phyloP scores from a whole-genome alignment of 2,113 vertebrate species.

The Gadus chalcogrammus region DNA sequence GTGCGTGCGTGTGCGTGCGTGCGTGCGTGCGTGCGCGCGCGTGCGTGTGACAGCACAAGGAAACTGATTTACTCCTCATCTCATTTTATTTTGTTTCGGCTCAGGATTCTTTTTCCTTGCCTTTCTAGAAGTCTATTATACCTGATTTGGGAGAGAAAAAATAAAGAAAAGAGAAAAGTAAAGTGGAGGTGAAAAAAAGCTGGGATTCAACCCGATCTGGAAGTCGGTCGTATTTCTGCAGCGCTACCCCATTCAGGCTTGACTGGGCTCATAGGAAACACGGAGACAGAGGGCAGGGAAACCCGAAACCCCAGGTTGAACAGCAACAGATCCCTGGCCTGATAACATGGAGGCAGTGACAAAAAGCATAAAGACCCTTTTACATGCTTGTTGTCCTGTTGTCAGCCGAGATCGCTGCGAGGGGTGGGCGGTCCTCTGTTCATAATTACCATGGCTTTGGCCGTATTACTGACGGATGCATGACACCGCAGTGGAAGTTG shows the following conservation, averaged over 20 bases:
- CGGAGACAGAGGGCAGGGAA: constrained; percentile 62
- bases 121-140: constrained; percentile 41
- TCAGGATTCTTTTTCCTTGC: constrained; percentile 64
- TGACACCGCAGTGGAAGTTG: constrained; percentile 10
- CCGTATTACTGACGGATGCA: constrained; percentile 21
- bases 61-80: constrained; percentile 37
- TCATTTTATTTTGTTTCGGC: constrained; percentile 67
- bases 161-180: too few relatives aligned
- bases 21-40: constrained; percentile 26
- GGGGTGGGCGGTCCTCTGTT: constrained; percentile 15
- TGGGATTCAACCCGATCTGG: constrained; percentile 68
- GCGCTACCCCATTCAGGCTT: constrained; percentile 62
- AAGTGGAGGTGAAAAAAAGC: constrained; percentile 43
- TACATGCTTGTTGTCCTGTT: constrained; percentile 57
- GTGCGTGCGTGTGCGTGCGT: constrained; percentile 23
- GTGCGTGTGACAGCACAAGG: constrained; percentile 1
- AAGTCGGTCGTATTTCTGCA: constrained; percentile 68
- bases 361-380: constrained; percentile 65
- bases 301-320: constrained; percentile 64
- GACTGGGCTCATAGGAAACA: constrained; percentile 66
- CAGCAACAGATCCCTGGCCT: constrained; percentile 57
- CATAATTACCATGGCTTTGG: constrained; percentile 15
- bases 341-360: constrained; percentile 61
- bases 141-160: background rate
- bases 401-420: constrained; percentile 25